Evolutionary conservation across 1,140 invertebrate species (phyloP), one percentile per base, ranked within the genome.

Genomic region (Sarcophaga peregrina): DNA sequence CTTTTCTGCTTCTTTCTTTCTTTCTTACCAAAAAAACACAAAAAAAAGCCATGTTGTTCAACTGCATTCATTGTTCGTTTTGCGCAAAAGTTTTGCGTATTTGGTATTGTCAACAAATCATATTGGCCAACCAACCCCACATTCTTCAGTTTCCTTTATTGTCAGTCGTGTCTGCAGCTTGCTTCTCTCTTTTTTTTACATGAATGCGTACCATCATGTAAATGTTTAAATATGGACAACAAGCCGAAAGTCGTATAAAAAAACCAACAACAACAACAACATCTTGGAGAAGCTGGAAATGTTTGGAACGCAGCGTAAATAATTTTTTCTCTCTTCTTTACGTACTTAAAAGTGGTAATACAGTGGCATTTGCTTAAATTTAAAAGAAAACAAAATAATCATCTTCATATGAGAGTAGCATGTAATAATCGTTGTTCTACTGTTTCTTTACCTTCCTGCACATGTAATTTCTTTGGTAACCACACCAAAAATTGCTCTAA

Each of bases 91-190:
- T 68, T 20, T 68, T 68, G 62, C 62, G 62, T 68, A 68, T 68
- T 68, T 68, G 62, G 62, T 68, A 68, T 68, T 68, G 62, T 68
- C 62, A 68, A 68, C 62, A 68, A 68, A 68, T 68, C 62, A 68
- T 68, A 68, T 68, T 68, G 62, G 62, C 17, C 25, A 37, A 37
- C 25, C 25, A 37, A 37, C 25, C 25, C 25, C 62, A 68, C 62
- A 68, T 68, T 68, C n/a, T 68, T 68, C 25, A 37, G 25, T 25
- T 68, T 68, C 54, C 54, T 58, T 37, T 37, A 37, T 37, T 37
- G 25, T 37, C 25, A 37, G 25, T 37, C 54, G 15, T 58, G 7
- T 11, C 11, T 13, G 11, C 11, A 58, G 54, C 54, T 58, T 37
- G n/a, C n/a, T n/a, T n/a, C n/a, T n/a, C n/a, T n/a, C n/a, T 4